Evolutionary conservation across 2,888 invertebrate species (phyloP).

Genomic region (Nymphalis polychloros): DNA sequence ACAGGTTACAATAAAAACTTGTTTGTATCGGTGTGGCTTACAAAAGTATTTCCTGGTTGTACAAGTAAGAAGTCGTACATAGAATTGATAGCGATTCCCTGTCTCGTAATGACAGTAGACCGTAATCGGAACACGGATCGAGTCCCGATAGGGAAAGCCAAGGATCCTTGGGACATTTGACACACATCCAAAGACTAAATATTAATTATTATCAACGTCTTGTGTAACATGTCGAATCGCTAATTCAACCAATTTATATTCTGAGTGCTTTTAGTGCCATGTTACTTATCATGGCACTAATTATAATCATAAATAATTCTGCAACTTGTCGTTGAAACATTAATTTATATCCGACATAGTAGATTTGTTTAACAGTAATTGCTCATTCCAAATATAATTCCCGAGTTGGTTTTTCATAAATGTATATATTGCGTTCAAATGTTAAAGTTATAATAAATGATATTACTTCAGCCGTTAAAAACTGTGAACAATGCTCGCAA

Average conservation of each 20-base stretch:
- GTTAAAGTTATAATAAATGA: conserved; percentile 3
- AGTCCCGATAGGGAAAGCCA: conserved; percentile 36
- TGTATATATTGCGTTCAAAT: neutral
- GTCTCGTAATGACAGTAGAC: conserved; percentile 40
- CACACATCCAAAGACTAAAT: conserved; percentile 48
- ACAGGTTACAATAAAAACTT: too few species aligned
- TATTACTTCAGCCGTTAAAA: conserved; percentile 5
- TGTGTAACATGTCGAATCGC: neutral
- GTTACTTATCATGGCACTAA: neutral
- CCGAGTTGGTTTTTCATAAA: too few species aligned
- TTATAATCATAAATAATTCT: neutral
- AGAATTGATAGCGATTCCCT: conserved; percentile 41
- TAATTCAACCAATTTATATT: too few species aligned
- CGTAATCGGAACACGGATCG: conserved; percentile 38
- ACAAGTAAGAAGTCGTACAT: conserved; percentile 29
- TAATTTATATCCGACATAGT: neutral
- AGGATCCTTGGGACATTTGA: conserved; percentile 60
- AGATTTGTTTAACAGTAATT: neutral
- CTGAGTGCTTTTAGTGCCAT: too few species aligned
- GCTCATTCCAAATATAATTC: too few species aligned
- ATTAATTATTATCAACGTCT: conserved; percentile 4
- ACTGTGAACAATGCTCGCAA: neutral
- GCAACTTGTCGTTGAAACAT: neutral
- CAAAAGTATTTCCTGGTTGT: conserved; percentile 30
- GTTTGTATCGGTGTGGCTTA: conserved; percentile 29